Percentiles rank a stretch among this genome's conserved stretches.
Evolutionary conservation across 2,888 invertebrate species (phyloP).

Genomic region (Trissonchulus latispiculum): DNA sequence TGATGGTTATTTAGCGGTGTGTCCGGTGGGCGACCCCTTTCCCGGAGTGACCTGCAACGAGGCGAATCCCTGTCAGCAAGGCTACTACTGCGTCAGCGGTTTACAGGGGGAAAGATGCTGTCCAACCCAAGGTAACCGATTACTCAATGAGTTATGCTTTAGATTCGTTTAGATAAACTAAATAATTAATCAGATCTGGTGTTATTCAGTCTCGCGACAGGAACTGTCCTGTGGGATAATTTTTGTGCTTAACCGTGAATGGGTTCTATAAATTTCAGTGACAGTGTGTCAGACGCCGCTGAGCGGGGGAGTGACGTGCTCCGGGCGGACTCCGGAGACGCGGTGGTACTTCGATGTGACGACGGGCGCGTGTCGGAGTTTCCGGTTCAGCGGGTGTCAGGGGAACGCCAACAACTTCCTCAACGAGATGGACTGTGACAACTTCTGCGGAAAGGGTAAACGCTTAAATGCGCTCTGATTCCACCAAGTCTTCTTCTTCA

Average conservation of each 20-base stretch:
- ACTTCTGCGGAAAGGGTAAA: neutral
- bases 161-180: too few species aligned
- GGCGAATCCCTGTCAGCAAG: neutral
- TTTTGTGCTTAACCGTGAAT: too few species aligned
- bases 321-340: neutral
- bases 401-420: slow-evolving; percentile 17
- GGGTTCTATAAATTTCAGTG: too few species aligned
- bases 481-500: too few species aligned
- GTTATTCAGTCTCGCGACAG: too few species aligned
- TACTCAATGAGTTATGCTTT: neutral
- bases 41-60: slow-evolving; percentile 11
- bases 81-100: slow-evolving; percentile 12
- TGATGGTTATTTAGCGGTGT: too few species aligned
- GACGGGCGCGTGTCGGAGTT: neutral
- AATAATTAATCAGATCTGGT: too few species aligned
- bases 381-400: slow-evolving; percentile 6
- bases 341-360: slow-evolving; percentile 14
- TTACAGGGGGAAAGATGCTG: slow-evolving; percentile 1
- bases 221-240: too few species aligned
- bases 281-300: slow-evolving; percentile 12
- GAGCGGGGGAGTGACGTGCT: neutral
- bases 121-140: neutral
- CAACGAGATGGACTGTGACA: neutral
- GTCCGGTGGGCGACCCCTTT: slow-evolving; percentile 5
- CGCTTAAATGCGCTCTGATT: too few species aligned